Base-by-base conservation (phyloP, 2,113 vertebrate genomes). In the Microcebus tavaratra region DNA sequence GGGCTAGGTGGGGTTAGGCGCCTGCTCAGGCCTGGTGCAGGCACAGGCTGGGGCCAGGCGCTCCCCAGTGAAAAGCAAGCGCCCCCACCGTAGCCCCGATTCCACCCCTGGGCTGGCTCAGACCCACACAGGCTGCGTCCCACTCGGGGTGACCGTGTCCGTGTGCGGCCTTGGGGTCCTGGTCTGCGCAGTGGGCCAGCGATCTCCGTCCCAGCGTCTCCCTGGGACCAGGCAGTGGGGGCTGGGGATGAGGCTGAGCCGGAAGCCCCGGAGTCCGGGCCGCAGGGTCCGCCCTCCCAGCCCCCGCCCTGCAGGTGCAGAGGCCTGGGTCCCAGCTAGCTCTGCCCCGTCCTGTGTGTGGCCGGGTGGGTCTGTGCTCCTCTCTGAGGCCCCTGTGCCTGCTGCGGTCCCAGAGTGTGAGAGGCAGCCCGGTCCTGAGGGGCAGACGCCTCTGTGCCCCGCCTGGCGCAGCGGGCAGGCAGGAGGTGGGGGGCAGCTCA, bases 311-410 rank as follows among this genome's bases (percentile, higher is more conserved):
- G n/a, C 11, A 2, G 57, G 17, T 63, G 10, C 61, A 21, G 79
- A 36, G 27, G 21, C 83, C 48, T n/a, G 39, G 29, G 34, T 67
- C 53, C 76, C 8, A 65, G 23, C n/a, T 0, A 3, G 67, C 53
- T 36, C 25, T 5, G 78, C 21, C 14, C 5, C 0, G 0, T 31
- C 42, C 53, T 6, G 8, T 1, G 6, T 3, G 20, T 8, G 53
- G 55, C 36, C 18, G 5, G 1, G 34, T 8, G 34, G 21, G 14
- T 34, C 36, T 95, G 78, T 82, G n/a, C 42, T 25, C 14, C 45
- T 68, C 23, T 8, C 68, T 45, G 63, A 59, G 11, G 13, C 67
- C 7, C 3, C 8, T 9, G 7, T 34, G 10, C 42, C 17, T 23
- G 2, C 53, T 12, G 1, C 8, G 20, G 6, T 34, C 76, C 42